Evolutionary conservation across 2,113 vertebrate species (phyloP), one percentile per base, ranked within the genome.

Genomic region (Sapajus apella): DNA sequence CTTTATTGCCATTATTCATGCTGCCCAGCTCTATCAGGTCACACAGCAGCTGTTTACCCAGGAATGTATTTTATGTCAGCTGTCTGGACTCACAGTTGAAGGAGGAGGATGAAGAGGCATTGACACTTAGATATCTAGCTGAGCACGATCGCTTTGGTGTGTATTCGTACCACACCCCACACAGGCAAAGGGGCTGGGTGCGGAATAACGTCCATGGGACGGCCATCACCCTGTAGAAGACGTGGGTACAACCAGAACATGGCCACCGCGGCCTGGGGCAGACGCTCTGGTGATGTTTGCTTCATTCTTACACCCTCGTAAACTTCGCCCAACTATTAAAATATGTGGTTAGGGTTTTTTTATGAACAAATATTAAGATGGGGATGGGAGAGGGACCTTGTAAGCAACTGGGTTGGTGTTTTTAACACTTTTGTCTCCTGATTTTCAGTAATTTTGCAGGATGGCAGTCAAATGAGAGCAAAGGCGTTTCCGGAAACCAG

Each of bases 381-480:
- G 43, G 12, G 70, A 30, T 37, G 11, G 64, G 20, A 10, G 47
- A 35, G 17, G 50, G 30, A 47, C 0, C 16, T 35, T 58, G 10
- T 72, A 82, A 81, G 30, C 43, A 75, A n/a, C 32, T 13, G 9
- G 23, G 23, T 76, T 40, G 27, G 40, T 86, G 5, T 68, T 61
- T 64, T 68, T 97, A 68, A 96, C 2, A 20, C 18, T 70, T 86
- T 30, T 32, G 0, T n/a, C 35, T 94, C 73, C 94, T 97, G 83
- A 80, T 98, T 98, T 97, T 84, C 98, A 99, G 98, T 90, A 35
- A 96, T 98, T 96, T 97, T 97, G 16, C 96, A 92, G 43, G 97
- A 91, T 83, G 86, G 90, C 76, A 68, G 96, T 56, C 92, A 93
- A 70, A 76, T 91, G 61, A 73, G 40, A 89, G 77, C 40, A 61